phyloP scores from a whole-genome alignment of 2,113 vertebrate genomes.

The Notothenia coriiceps region DNA sequence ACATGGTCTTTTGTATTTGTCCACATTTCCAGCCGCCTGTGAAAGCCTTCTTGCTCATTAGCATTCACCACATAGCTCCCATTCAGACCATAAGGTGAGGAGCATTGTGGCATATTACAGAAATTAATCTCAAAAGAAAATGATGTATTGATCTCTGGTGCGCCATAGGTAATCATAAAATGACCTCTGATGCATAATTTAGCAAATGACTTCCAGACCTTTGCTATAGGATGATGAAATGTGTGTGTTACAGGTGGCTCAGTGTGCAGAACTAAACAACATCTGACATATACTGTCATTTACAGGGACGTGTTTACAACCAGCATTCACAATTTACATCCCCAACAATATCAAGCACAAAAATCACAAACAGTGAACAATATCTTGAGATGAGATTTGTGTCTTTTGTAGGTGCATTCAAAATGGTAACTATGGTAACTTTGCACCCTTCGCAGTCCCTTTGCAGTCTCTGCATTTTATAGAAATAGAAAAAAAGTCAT shows the following conservation, averaged over 20 bases:
- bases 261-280: neutral
- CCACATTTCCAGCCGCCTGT: neutral
- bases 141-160: conserved; percentile 72
- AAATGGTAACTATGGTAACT: neutral
- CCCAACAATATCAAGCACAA: no score
- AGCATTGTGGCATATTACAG: conserved; percentile 42
- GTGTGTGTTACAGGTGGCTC: conserved; percentile 1
- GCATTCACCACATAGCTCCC: conserved; percentile 35
- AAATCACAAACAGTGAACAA: no score
- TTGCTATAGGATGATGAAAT: neutral
- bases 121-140: conserved; percentile 71
- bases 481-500: conserved; percentile 61
- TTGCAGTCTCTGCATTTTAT: no score
- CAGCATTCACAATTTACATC: neutral
- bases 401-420: no score
- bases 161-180: conserved; percentile 56
- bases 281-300: conserved; percentile 17
- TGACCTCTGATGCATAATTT: conserved; percentile 50
- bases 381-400: no score
- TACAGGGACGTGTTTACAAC: conserved; percentile 10
- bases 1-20: neutral
- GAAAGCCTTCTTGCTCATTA: conserved; percentile 18
- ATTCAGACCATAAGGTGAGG: conserved; percentile 25
- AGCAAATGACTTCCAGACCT: conserved; percentile 13
- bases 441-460: no score